Percentiles rank a stretch among this genome's conserved stretches.
phyloP scores from a whole-genome alignment of 2,113 vertebrate genomes.

The Anguilla japonica region DNA sequence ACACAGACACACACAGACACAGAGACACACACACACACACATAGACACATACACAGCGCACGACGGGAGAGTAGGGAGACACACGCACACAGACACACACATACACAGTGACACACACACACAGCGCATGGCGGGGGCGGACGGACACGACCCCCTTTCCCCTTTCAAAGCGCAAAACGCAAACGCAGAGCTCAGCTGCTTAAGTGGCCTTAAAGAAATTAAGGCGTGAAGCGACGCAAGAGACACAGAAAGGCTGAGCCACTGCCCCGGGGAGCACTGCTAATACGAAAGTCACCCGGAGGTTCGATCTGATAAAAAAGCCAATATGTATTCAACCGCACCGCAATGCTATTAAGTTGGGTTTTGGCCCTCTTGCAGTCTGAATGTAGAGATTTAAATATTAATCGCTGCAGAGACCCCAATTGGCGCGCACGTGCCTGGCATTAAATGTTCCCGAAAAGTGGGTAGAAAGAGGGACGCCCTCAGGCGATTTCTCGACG shows the following conservation, averaged over 20 bases:
- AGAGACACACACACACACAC: too few relatives aligned
- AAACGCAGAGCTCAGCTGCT: not conserved
- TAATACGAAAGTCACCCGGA: conserved; percentile 32
- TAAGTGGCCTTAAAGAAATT: not conserved
- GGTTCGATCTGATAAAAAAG: conserved; percentile 31
- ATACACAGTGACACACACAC: too few relatives aligned
- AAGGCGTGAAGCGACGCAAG: not conserved
- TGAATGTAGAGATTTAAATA: conserved; percentile 39
- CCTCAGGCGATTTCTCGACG: too few relatives aligned
- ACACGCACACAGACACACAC: too few relatives aligned
- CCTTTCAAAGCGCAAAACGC: not conserved
- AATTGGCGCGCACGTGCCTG: not conserved
- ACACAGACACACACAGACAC: too few relatives aligned
- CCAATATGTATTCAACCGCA: conserved; percentile 25
- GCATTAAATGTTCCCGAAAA: not conserved
- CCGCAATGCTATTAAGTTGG: not conserved
- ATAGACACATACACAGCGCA: too few relatives aligned
- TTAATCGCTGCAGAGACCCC: conserved; percentile 30
- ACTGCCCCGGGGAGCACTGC: conserved; percentile 39
- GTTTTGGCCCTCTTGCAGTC: conserved; percentile 10
- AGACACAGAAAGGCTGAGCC: conserved; percentile 22
- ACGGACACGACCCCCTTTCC: not conserved
- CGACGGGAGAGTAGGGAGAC: too few relatives aligned
- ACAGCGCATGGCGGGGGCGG: not conserved
- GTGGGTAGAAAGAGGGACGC: too few relatives aligned